Evolutionary conservation across 2,113 vertebrate genomes (phyloP), one percentile per base, ranked within the genome.

Genomic region (Periophthalmodon schlosseri): DNA sequence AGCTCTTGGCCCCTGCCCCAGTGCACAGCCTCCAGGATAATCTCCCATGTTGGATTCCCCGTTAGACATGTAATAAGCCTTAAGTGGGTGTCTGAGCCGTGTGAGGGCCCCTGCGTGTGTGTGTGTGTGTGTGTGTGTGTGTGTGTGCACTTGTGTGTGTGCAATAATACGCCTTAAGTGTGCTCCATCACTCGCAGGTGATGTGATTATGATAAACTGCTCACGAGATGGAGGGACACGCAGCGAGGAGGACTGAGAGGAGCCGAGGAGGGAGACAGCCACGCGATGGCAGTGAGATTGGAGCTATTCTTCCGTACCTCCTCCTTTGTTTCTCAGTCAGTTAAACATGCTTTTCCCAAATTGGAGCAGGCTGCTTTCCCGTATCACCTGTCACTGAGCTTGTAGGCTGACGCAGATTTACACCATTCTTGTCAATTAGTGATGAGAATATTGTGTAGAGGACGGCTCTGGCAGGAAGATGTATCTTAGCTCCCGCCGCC

Each of bases 151-250:
- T 16, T 77, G 73, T 50, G 61, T 28, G 36, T 73, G 60, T 70
- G 70, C 70, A 73, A 76, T 89, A 91, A 91, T 91, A 84, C 83
- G 86, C 76, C 75, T 68, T 84, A 84, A 91, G 88, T 90, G 89
- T 91, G 84, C 81, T 87, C 86, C 77, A 88, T 91, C 86, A 91
- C 84, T 77, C 67, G 65, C 46, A 78, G 80, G 76, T 84, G 89
- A 91, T 88, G 82, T 86, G 89, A 91, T 92, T 92, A 92, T 86
- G 88, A 88, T 91, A 89, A 90, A 90, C 84, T 89, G 82, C 81
- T 80, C 74, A 79, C 21, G 74, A 79, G 83, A 85, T 85, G 87
- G 76, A 70, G 58, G 58, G 64, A 70, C 86, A 90, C 49, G 68
- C 24, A 72, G 65, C 46, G 56, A 68, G 70, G 36, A 61, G 0